phyloP scores from a whole-genome alignment of 2,797 vertebrate species.

The Oryzias sinensis region DNA sequence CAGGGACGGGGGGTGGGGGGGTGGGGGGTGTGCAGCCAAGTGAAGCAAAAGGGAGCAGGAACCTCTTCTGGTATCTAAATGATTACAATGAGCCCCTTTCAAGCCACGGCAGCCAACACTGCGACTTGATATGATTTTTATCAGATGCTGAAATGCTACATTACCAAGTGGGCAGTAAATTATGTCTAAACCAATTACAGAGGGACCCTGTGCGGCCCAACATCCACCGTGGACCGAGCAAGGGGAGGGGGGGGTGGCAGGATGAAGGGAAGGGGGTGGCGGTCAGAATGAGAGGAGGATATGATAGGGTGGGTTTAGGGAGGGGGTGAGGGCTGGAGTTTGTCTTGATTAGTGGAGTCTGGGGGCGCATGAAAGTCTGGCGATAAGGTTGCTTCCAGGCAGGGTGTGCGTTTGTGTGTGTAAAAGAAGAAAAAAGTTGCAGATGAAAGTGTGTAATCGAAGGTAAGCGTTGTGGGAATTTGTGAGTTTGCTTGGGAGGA shows the following conservation, averaged over 20 bases:
- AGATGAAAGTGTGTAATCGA: constrained; percentile 45
- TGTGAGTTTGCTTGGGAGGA: constrained; percentile 44
- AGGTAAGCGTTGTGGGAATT: constrained; percentile 22
- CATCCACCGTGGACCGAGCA: constrained; percentile 61
- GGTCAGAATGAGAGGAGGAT: constrained; percentile 77
- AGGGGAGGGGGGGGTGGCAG: constrained; percentile 70
- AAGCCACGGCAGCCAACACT: constrained; percentile 77
- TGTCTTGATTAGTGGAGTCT: constrained; percentile 87
- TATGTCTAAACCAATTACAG: constrained; percentile 89
- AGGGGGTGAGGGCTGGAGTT: constrained; percentile 74
- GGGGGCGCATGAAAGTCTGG: constrained; percentile 75
- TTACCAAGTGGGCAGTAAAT: constrained; percentile 91
- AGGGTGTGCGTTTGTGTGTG: constrained; percentile 26
- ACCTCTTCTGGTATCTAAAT: constrained; percentile 77
- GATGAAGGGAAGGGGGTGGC: constrained; percentile 48
- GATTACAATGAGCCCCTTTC: constrained; percentile 84
- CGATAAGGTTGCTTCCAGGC: constrained; percentile 65
- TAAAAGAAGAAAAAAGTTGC: constrained; percentile 4
- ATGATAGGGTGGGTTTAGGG: constrained; percentile 58
- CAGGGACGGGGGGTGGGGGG: constrained; percentile 16
- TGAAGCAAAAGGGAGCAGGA: constrained; percentile 54
- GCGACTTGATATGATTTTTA: constrained; percentile 89
- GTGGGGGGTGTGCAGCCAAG: not conserved
- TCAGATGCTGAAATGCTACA: constrained; percentile 88
- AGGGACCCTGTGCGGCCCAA: constrained; percentile 74